Percentiles rank a stretch among this genome's conserved stretches.
These are phyloP conservation scores for Galendromus occidentalis DNA, from an alignment of 1,140 invertebrate species.

Conservation along the genomic window DNA sequence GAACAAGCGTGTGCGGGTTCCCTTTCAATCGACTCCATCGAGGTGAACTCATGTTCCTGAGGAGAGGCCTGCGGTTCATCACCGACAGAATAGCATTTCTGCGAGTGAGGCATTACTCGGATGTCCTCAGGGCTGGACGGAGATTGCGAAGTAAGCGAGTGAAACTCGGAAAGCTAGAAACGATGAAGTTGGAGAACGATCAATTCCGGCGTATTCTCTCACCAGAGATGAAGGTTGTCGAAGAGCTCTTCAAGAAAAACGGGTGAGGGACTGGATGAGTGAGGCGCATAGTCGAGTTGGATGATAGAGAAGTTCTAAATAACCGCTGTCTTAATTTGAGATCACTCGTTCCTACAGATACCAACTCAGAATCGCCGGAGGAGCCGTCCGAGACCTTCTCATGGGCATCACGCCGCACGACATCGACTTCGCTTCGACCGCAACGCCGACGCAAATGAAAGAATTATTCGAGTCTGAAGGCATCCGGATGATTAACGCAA, in stretches of 20 bases:
- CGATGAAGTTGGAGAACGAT: conserved; percentile 31
- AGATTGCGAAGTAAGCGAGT: too few species aligned
- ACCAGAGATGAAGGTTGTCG: conserved; percentile 45
- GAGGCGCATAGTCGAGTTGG: not conserved
- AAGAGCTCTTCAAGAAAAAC: conserved; percentile 48
- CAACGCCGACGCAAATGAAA: conserved; percentile 91
- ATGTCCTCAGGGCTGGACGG: too few species aligned
- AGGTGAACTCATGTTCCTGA: too few species aligned
- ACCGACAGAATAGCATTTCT: too few species aligned
- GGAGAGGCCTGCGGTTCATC: too few species aligned
- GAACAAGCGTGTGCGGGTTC: too few species aligned
- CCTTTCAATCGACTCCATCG: too few species aligned
- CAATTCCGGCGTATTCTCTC: conserved; percentile 59
- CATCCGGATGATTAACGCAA: conserved; percentile 74
- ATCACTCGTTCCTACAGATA: conserved; percentile 35
- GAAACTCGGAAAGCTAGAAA: conserved; percentile 16
- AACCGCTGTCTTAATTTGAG: not conserved
- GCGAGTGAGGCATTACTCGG: too few species aligned
- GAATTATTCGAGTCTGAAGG: conserved; percentile 67
- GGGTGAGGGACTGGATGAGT: not conserved
- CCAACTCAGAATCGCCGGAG: conserved; percentile 79
- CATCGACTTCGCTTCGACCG: conserved; percentile 91
- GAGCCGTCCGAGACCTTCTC: conserved; percentile 83
- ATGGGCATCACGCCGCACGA: conserved; percentile 63
- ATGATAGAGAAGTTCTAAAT: not conserved